These are phyloP conservation scores for Dinomys branickii DNA, from an alignment of 2,113 vertebrate genomes.

Conservation along the genomic window DNA sequence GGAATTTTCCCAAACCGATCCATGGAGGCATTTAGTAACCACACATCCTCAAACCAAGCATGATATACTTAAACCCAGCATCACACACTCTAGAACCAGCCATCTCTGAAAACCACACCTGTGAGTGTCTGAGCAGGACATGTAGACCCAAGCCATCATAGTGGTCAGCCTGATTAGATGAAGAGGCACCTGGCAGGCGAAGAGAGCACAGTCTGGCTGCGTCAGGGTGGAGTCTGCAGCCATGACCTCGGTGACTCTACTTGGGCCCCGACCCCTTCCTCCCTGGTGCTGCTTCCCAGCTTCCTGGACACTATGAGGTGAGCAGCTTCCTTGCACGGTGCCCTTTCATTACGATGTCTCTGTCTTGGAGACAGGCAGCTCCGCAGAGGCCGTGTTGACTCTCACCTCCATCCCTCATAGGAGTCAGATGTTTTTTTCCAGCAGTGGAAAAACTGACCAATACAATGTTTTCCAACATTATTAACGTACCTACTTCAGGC, in stretches of 20 bases:
- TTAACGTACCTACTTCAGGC: not conserved
- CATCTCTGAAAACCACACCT: not conserved
- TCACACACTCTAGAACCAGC: not conserved
- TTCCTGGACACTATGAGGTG: not conserved
- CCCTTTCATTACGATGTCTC: not conserved
- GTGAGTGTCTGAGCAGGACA: not conserved
- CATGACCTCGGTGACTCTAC: not conserved
- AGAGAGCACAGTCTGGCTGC: not conserved
- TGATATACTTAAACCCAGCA: not conserved
- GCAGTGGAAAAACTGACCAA: not conserved
- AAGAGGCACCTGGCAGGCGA: not conserved
- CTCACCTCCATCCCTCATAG: not conserved
- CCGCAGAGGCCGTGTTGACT: too few relatives aligned
- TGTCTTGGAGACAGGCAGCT: not conserved
- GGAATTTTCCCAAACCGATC: not conserved
- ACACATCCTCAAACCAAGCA: not conserved
- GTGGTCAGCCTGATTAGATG: not conserved
- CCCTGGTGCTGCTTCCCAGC: not conserved
- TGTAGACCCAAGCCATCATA: not conserved
- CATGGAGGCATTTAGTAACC: not conserved
- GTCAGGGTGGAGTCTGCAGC: too few relatives aligned
- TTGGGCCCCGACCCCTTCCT: not conserved
- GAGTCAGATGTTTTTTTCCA: not conserved
- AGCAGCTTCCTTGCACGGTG: not conserved
- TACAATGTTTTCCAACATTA: not conserved